Percentiles rank a stretch among this genome's conserved stretches.
phyloP scores from a whole-genome alignment of 2,113 vertebrate species.

The Alligator sinensis region DNA sequence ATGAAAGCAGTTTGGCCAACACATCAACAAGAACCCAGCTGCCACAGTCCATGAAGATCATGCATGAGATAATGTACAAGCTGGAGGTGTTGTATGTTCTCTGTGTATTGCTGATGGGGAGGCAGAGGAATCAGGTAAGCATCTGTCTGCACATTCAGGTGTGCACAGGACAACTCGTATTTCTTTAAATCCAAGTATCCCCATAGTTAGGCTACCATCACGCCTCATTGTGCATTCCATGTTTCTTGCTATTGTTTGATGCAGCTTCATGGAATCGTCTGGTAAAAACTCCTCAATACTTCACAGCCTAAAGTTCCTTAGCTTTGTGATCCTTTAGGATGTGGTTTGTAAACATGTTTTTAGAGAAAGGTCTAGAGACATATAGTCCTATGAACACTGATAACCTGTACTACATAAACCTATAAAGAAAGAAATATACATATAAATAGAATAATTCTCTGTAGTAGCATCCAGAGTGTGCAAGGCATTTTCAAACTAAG shows the following conservation, averaged over 20 bases:
- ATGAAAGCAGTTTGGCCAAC: constrained; percentile 91
- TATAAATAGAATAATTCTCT: neutral
- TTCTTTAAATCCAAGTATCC: neutral
- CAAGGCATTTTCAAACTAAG: neutral
- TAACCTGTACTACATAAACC: neutral
- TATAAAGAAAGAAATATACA: neutral
- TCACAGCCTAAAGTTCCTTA: neutral
- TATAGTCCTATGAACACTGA: neutral
- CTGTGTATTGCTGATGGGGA: constrained; percentile 96
- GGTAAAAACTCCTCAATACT: neutral
- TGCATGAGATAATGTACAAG: constrained; percentile 99
- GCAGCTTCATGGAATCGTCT: neutral
- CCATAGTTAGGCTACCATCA: neutral
- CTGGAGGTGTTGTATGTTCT: constrained; percentile 98
- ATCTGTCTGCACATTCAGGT: accelerated
- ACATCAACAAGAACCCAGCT: constrained; percentile 89
- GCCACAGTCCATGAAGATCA: constrained; percentile 99
- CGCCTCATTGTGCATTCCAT: neutral
- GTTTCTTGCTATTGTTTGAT: neutral
- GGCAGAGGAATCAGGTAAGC: constrained; percentile 95
- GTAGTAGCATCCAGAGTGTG: neutral
- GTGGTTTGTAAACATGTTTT: neutral
- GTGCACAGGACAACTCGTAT: accelerated
- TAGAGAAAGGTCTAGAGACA: neutral
- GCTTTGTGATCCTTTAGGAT: neutral